Evolutionary conservation across 2,888 invertebrate genomes (phyloP), one percentile per base, ranked within the genome.

Genomic region (Drosophila anomelani): DNA sequence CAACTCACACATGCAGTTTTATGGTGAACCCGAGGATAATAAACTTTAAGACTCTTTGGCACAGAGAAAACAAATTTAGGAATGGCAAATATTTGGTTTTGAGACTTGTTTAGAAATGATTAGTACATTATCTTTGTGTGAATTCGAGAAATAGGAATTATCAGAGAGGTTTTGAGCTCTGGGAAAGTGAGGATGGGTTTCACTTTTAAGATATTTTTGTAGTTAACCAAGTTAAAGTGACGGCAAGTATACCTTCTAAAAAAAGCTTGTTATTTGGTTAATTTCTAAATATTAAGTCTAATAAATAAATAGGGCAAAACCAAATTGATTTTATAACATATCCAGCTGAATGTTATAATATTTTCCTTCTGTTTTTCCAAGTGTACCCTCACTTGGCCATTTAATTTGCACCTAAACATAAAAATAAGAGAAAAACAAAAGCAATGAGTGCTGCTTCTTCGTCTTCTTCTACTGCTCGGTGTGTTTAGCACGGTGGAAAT

Each of bases 401-500:
- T 56, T 55, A 47, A 69, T 67, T 70, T 71, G 59, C 71, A 57
- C 41, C 71, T 58, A 8, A 23, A 38, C 23, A 23, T 23, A 41
- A 57, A 36, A 17, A 12, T 15, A 46, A 29, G 17, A n/a, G 46
- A 36, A 39, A 39, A 13, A 13, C 43, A 61, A 54, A 20, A 51
- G 34, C 51, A 34, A 15, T 20, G 51, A 20, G 51, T 20, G 47
- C 47, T 47, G 13, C 32, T 34, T 23, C 34, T 15, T 20, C 51
- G 13, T 34, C 34, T 20, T 10, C 26, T 53, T 49, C 63, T 53
- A 17, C 43, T 43, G 32, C 47, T 57, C 17, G 20, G 46, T 47
- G 54, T 71, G 20, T 74, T 71, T 73, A 63, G 63, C 54, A 73
- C 46, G 26, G 73, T 70, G 59, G 81, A 54, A 72, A 81, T 79